Percentiles rank a stretch among this genome's conserved stretches.
phyloP scores from a whole-genome alignment of 23 tunicate species.

The Trididemnum clinides region DNA sequence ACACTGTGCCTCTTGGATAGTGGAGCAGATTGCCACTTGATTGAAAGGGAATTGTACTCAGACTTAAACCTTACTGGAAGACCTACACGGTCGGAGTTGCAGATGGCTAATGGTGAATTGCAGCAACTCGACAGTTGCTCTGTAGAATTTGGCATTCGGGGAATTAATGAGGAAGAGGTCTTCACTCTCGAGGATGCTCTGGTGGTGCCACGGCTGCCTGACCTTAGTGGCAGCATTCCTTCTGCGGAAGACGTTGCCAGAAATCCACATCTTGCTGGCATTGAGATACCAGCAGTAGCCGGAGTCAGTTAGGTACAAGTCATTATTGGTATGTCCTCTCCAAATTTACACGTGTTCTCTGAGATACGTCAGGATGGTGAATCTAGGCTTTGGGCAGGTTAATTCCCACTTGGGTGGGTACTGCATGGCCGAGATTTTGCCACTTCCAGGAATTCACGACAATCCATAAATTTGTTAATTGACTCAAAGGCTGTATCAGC shows the following conservation, averaged over 20 bases:
- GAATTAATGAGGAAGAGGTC: neutral
- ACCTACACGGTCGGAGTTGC: neutral
- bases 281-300: too few relatives aligned
- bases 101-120: conserved; percentile 14
- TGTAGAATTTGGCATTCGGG: conserved; percentile 4
- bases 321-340: neutral
- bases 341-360: neutral
- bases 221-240: conserved; percentile 4
- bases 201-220: neutral
- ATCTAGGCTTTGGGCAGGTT: conserved; percentile 4
- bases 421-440: conserved; percentile 2
- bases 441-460: neutral
- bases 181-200: conserved; percentile 7
- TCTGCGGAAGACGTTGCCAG: neutral
- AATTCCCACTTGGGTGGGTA: neutral
- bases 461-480: neutral
- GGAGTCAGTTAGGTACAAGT: neutral
- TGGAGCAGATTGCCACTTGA: conserved; percentile 26
- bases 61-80: neutral
- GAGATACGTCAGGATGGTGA: conserved; percentile 19
- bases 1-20: neutral
- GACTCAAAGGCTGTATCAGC: neutral
- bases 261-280: neutral
- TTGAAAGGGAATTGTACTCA: neutral
- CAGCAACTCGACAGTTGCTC: neutral